Evolutionary conservation across 2,113 vertebrate species (phyloP), one percentile per base, ranked within the genome.

Genomic region (Merops nubicus): DNA sequence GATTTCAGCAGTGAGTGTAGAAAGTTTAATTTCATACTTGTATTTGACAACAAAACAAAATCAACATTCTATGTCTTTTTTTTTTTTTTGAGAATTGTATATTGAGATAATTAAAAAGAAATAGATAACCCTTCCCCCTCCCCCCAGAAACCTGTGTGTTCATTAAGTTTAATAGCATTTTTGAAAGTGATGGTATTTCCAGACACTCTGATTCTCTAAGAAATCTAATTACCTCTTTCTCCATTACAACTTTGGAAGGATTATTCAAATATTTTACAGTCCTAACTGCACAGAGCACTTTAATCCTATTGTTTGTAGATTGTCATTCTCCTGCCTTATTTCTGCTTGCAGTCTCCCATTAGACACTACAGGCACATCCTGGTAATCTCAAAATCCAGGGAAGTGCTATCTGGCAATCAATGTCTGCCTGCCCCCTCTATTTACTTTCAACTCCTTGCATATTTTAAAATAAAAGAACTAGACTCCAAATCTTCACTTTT

Each of bases 371-470:
- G 88, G 84, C 73, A 97, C 96, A 96, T 95, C 79, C 64, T 68
- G 62, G 45, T 75, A 95, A 97, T 97, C 88, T 88, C 96, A 59
- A 87, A 97, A 97, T 96, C 91, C 91, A 95, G 94, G 42, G 4
- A 84, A 96, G 89, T 89, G 60, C 91, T 96, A 72, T 81, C 74
- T 88, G 86, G 89, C 90, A 96, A 97, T 97, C 97, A 96, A 82
- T 95, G 91, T 14, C 88, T 88, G 90, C 91, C 91, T 95, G 63
- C 63, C 42, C 54, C 67, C 34, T 96, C 59, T 97, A 19, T 98
- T 97, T 97, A 70, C 95, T 93, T 97, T 97, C 31, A 60, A 12
- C 65, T 91, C 82, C 88, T 96, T 97, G 84, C 94, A 96, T 97
- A 96, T 96, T 97, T 98, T 97, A 97, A 96, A 89, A 43, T 36